phyloP scores from a whole-genome alignment of 2,113 vertebrate genomes.

The Ceuthmochares aereus region DNA sequence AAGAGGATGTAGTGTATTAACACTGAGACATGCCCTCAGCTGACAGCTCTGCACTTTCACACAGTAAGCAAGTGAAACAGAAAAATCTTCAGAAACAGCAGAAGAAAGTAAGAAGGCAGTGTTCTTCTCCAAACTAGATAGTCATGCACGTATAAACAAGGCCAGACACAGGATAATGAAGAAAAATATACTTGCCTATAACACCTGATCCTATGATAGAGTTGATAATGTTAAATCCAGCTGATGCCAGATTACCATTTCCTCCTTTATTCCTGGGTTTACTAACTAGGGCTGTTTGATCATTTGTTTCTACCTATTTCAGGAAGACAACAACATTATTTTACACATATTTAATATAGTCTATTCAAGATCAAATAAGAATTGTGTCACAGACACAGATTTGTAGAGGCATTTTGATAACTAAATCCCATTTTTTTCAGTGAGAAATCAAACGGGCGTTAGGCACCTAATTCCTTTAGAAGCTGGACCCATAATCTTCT shows the following conservation, averaged over 20 bases:
- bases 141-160: neutral
- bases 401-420: neutral
- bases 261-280: conserved; percentile 50
- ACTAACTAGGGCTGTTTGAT: conserved; percentile 77
- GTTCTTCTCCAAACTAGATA: neutral
- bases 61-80: neutral
- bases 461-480: conserved; percentile 8
- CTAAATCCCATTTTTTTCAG: neutral
- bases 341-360: neutral
- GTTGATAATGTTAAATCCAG: conserved; percentile 93
- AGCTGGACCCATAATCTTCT: neutral
- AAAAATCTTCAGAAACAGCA: neutral
- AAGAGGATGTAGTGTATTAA: neutral
- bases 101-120: neutral
- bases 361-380: neutral
- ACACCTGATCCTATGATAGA: conserved; percentile 94
- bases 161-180: neutral
- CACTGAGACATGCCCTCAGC: neutral
- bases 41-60: neutral
- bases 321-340: conserved; percentile 7
- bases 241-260: conserved; percentile 78
- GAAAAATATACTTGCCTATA: conserved; percentile 82
- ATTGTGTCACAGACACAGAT: neutral
- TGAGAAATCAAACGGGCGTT: conserved; percentile 7
- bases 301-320: conserved; percentile 73